phyloP scores from a whole-genome alignment of 2,797 vertebrate species.

The Bradypus variegatus region DNA sequence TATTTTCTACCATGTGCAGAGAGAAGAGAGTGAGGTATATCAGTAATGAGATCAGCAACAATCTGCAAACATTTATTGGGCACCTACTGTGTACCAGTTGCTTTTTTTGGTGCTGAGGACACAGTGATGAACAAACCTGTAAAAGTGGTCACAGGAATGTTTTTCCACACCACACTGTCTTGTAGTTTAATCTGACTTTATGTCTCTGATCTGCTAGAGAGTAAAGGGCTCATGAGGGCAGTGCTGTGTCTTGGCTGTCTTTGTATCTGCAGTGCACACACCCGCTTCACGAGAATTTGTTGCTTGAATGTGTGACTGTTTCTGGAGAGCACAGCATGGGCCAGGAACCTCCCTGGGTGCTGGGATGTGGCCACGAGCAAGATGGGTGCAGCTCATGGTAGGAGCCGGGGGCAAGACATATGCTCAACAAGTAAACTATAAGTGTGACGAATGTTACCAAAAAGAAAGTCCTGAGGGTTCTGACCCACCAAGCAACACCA shows the following conservation, averaged over 20 bases:
- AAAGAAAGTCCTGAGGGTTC: background rate
- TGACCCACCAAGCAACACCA: too few relatives aligned
- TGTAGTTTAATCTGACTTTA: background rate
- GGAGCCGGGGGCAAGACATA: rapidly evolving
- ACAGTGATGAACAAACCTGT: background rate
- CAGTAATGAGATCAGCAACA: rapidly evolving
- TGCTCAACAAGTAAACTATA: background rate
- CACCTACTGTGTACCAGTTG: background rate
- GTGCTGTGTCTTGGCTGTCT: background rate
- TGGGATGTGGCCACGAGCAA: background rate
- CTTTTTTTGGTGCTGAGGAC: background rate
- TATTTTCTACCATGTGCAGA: background rate
- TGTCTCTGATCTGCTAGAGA: background rate
- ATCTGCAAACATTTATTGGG: too few relatives aligned
- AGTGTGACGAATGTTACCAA: rapidly evolving
- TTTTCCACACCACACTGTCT: rapidly evolving
- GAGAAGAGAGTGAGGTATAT: background rate
- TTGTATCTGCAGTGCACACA: background rate
- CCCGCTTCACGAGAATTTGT: background rate
- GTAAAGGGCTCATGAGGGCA: background rate
- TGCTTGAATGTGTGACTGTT: background rate
- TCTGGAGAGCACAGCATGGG: background rate
- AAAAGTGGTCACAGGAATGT: background rate
- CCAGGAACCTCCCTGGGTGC: background rate
- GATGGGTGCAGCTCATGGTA: background rate